phyloP scores from a whole-genome alignment of 1,140 invertebrate species.

The Papilio xuthus region DNA sequence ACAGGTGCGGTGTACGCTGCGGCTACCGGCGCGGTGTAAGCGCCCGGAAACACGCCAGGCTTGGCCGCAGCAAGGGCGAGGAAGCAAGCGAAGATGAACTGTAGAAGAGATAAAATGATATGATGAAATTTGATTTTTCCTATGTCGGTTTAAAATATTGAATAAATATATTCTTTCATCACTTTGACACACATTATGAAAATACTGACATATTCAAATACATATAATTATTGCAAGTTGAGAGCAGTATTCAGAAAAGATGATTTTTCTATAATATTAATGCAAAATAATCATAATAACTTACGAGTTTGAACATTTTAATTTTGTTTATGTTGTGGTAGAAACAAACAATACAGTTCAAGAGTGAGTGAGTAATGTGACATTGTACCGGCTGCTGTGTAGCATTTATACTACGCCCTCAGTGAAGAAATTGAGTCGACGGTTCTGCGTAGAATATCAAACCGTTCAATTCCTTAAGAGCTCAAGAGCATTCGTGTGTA shows the following conservation, averaged over 20 bases:
- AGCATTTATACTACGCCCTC: conserved; percentile 20
- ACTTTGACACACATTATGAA: too few species aligned
- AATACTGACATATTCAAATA: too few species aligned
- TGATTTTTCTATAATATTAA: too few species aligned
- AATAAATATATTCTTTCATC: too few species aligned
- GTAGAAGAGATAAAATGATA: not conserved
- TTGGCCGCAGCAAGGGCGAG: conserved; percentile 47
- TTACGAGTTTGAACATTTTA: conserved; percentile 20
- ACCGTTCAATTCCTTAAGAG: not conserved
- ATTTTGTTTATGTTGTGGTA: conserved; percentile 3
- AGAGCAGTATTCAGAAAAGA: too few species aligned
- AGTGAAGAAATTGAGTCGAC: conserved; percentile 15
- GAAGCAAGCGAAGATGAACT: conserved; percentile 41
- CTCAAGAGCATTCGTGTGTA: not conserved
- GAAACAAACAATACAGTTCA: not conserved
- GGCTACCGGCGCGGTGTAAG: conserved; percentile 42
- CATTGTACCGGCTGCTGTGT: conserved; percentile 2
- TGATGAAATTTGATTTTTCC: too few species aligned
- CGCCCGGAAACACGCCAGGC: conserved; percentile 41
- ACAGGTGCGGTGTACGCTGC: conserved; percentile 49
- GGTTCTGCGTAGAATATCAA: not conserved
- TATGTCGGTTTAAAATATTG: too few species aligned
- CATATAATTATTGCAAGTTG: too few species aligned
- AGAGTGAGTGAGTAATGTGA: conserved; percentile 19
- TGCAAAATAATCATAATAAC: not conserved